These are phyloP conservation scores for Lethenteron camtschaticum DNA, from an alignment of 2,113 vertebrate genomes.

Conservation along the genomic window DNA sequence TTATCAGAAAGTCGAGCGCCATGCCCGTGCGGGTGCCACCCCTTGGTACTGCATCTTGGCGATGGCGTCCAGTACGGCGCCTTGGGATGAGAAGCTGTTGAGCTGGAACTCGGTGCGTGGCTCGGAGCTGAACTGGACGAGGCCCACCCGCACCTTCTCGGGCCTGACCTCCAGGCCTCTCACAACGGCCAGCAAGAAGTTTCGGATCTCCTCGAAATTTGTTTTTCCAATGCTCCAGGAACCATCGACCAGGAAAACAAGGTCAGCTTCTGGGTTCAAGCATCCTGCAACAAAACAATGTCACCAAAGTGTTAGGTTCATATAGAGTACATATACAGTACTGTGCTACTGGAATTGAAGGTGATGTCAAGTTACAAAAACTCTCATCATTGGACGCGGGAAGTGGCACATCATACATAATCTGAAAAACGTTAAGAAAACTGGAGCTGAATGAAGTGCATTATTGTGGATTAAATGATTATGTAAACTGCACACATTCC, in stretches of 20 bases:
- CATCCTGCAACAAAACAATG: too few species aligned
- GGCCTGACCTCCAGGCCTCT: neutral
- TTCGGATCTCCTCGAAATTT: neutral
- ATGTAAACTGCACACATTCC: too few species aligned
- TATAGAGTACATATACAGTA: too few species aligned
- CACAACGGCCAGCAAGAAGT: neutral
- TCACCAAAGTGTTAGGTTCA: too few species aligned
- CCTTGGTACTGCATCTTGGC: neutral
- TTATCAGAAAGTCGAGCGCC: neutral
- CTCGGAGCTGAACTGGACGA: constrained; percentile 4
- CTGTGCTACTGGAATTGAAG: too few species aligned
- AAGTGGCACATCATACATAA: too few species aligned
- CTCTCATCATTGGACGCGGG: too few species aligned
- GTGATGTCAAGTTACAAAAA: too few species aligned
- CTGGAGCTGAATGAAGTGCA: too few species aligned
- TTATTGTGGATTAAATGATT: too few species aligned
- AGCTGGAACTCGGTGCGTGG: neutral
- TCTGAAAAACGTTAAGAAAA: too few species aligned
- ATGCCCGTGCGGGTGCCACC: neutral
- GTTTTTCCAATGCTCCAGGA: neutral
- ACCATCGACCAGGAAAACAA: constrained; percentile 2
- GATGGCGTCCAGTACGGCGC: neutral
- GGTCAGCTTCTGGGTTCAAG: neutral
- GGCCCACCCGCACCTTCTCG: neutral
- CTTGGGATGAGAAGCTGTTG: neutral